A percentile compares a stretch with the other conserved stretches of the same genome.
These are phyloP conservation scores for Heliconius nattereri DNA, from an alignment of 1,140 invertebrate species.

Conservation along the genomic window DNA sequence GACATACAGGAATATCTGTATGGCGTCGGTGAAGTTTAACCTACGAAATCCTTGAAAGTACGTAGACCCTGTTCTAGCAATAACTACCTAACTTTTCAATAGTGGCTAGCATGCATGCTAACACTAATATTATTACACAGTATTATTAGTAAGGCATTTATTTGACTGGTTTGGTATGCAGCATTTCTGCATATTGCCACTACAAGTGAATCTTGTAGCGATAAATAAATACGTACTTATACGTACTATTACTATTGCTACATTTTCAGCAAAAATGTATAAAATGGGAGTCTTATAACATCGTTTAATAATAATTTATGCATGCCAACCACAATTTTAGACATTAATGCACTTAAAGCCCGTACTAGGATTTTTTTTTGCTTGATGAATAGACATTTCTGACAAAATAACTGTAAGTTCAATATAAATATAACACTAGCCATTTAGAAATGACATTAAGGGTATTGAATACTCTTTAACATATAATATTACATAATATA, in stretches of 20 bases:
- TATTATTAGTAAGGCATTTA: constrained; percentile 41
- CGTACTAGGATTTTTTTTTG: neutral
- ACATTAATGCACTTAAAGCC: constrained; percentile 23
- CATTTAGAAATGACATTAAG: neutral
- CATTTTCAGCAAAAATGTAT: neutral
- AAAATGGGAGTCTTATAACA: neutral
- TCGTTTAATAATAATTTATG: constrained; percentile 20
- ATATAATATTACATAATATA: neutral
- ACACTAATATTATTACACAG: constrained; percentile 32
- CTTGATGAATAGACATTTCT: neutral
- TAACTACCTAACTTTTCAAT: constrained; percentile 42
- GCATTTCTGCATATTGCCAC: constrained; percentile 15
- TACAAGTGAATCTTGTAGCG: constrained; percentile 25
- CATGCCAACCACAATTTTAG: constrained; percentile 25
- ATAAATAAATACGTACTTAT: constrained; percentile 28
- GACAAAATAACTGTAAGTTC: neutral
- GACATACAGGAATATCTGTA: constrained; percentile 28
- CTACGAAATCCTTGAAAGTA: constrained; percentile 38
- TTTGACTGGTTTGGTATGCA: constrained; percentile 26
- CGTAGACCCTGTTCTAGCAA: constrained; percentile 49
- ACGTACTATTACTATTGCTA: constrained; percentile 21
- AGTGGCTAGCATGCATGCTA: constrained; percentile 41
- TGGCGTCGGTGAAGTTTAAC: constrained; percentile 26
- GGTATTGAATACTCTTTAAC: neutral
- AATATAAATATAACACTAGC: neutral